Evolutionary conservation across 1,140 invertebrate species (phyloP).

Genomic region (Drosophila seguyi): DNA sequence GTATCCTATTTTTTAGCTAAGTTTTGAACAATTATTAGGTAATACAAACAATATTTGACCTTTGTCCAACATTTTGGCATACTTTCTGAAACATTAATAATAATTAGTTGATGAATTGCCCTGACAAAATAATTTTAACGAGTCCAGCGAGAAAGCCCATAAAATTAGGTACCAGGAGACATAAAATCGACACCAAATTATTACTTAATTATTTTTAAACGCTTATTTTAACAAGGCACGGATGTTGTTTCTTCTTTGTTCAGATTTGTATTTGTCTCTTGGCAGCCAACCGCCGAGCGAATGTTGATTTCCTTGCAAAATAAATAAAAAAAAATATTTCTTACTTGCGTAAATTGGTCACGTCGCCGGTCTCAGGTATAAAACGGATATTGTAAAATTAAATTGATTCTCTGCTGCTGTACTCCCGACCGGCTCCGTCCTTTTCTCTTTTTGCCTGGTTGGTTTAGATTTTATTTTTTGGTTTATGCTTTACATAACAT

Average conservation of each 20-base stretch:
- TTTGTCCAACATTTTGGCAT: not conserved
- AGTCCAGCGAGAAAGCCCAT: not conserved
- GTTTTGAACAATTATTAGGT: not conserved
- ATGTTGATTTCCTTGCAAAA: conserved; percentile 68
- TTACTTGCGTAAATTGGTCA: conserved; percentile 80
- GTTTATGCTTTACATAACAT: conserved; percentile 59
- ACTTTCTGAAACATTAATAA: not conserved
- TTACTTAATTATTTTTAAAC: conserved; percentile 78
- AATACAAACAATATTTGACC: not conserved
- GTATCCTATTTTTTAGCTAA: not conserved
- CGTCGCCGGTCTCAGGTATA: conserved; percentile 74
- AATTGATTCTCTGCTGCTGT: conserved; percentile 65
- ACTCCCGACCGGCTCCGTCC: not conserved
- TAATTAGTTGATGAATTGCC: not conserved
- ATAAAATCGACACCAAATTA: conserved; percentile 67
- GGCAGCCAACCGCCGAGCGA: not conserved
- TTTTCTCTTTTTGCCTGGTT: conserved; percentile 11
- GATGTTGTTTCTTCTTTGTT: conserved; percentile 25
- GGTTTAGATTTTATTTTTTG: conserved; percentile 28
- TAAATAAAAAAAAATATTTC: conserved; percentile 79
- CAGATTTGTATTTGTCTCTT: conserved; percentile 19
- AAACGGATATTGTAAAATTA: conserved; percentile 83
- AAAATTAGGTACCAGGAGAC: conserved; percentile 3
- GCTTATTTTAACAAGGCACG: conserved; percentile 50
- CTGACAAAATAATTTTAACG: not conserved